Conservation (phyloP, 2,113 vertebrate species). For the Syngnathus typhle region DNA sequence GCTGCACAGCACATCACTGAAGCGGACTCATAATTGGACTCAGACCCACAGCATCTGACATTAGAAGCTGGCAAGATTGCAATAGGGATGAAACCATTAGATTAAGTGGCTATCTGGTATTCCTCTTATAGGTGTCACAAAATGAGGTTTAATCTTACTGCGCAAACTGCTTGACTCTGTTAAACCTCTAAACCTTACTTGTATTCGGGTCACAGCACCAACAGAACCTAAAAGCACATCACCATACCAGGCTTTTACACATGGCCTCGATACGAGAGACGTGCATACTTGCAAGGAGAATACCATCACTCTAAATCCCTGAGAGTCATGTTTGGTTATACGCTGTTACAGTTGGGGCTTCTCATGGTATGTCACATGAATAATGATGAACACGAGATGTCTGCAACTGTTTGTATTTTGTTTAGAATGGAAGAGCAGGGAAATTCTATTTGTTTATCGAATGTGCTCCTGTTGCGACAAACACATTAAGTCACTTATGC, state of each 20-base stretch:
- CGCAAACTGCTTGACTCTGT: neutral
- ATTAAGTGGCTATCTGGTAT: neutral
- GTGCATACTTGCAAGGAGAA: neutral
- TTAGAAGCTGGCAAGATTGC: neutral
- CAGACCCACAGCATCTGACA: neutral
- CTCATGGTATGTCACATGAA: neutral
- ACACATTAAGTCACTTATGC: neutral
- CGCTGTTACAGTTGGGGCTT: neutral
- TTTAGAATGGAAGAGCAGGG: neutral
- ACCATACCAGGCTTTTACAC: neutral
- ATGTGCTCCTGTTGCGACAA: neutral
- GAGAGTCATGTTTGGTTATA: neutral
- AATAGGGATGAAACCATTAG: neutral
- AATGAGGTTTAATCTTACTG: neutral
- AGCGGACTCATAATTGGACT: constrained; percentile 2
- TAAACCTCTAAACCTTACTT: neutral
- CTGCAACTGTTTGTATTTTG: neutral
- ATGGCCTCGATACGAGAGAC: neutral
- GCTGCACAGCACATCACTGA: neutral
- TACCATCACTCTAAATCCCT: neutral
- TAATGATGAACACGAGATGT: neutral
- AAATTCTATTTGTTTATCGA: neutral
- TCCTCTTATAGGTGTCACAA: neutral
- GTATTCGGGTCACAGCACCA: neutral
- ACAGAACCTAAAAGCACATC: neutral